phyloP scores from a whole-genome alignment of 2,113 vertebrate species.

The Psilopogon haemacephalus region DNA sequence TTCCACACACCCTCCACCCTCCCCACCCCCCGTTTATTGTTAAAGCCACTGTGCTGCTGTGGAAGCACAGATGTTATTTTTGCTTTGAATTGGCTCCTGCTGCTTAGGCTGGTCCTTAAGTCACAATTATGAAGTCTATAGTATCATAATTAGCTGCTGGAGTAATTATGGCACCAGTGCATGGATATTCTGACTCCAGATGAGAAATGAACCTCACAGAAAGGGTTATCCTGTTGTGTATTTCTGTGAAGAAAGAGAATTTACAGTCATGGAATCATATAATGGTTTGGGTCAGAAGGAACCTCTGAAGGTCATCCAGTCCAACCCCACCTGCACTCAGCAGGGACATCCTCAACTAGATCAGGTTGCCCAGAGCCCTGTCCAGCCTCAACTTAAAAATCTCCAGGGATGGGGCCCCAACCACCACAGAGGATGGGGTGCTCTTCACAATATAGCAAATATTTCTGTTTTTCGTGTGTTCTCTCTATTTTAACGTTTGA shows the following conservation, averaged over 20 bases:
- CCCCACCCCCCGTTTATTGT: not conserved
- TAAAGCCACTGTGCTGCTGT: not conserved
- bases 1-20: too few species aligned
- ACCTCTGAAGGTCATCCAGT: too few species aligned
- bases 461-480: not conserved
- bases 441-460: not conserved
- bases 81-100: conserved; percentile 49
- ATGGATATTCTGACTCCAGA: not conserved
- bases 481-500: not conserved
- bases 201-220: conserved; percentile 31
- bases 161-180: conserved; percentile 27
- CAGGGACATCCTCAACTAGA: too few species aligned
- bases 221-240: conserved; percentile 4
- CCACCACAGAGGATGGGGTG: too few species aligned
- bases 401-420: too few species aligned
- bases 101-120: conserved; percentile 45
- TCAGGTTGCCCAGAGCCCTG: too few species aligned
- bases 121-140: not conserved
- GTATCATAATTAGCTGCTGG: conserved; percentile 58
- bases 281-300: too few species aligned
- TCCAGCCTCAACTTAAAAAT: too few species aligned
- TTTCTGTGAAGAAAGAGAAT: not conserved
- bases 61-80: conserved; percentile 40
- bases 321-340: too few species aligned
- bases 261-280: not conserved